These are phyloP conservation scores for Mechanitis messenoides DNA, from an alignment of 2,888 invertebrate genomes.

Conservation along the genomic window DNA sequence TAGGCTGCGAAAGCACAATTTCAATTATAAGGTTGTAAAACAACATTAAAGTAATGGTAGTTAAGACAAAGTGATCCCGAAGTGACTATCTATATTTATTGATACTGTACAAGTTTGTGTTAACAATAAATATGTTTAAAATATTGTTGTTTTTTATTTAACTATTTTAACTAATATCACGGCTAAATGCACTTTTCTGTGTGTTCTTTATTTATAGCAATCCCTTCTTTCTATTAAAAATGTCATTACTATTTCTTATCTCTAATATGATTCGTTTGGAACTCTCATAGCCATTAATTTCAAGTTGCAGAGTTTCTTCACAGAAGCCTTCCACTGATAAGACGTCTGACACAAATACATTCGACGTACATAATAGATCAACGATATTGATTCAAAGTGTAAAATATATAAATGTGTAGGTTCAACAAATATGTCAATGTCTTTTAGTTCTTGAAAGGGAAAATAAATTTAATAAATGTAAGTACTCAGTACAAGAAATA, in stretches of 20 bases:
- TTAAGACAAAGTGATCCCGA: conserved; percentile 63
- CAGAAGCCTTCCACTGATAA: too few species aligned
- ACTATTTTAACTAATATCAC: not conserved
- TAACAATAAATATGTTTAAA: conserved; percentile 67
- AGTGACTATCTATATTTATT: conserved; percentile 71
- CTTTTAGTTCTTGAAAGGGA: conserved; percentile 9
- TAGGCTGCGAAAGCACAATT: conserved; percentile 43
- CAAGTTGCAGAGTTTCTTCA: too few species aligned
- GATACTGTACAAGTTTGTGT: conserved; percentile 75
- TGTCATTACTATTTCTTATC: too few species aligned
- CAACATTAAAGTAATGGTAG: conserved; percentile 62
- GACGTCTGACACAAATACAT: too few species aligned
- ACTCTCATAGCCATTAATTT: too few species aligned
- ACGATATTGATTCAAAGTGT: too few species aligned
- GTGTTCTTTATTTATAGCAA: too few species aligned
- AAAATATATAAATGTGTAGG: conserved; percentile 1
- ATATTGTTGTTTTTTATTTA: conserved; percentile 28
- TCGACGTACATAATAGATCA: too few species aligned
- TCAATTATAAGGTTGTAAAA: conserved; percentile 49
- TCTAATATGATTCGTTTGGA: too few species aligned
- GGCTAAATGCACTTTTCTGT: too few species aligned
- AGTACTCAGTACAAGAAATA: not conserved
- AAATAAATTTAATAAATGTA: too few species aligned
- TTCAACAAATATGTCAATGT: not conserved
- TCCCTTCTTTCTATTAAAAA: too few species aligned